These are phyloP conservation scores for Agriopis marginaria DNA, from an alignment of 2,888 invertebrate genomes.

Conservation along the genomic window DNA sequence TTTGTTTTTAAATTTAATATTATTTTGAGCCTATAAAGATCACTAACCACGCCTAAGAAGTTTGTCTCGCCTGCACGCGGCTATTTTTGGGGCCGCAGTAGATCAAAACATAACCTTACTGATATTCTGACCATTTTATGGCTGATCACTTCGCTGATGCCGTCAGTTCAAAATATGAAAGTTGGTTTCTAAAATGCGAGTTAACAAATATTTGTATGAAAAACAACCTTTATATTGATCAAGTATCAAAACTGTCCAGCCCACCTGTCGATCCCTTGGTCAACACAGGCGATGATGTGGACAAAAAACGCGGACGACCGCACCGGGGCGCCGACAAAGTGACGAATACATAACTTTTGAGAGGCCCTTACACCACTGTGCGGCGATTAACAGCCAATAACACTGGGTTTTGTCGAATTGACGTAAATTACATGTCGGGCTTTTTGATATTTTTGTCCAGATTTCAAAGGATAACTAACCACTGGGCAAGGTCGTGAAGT, in stretches of 20 bases:
- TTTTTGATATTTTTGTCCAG: conserved; percentile 21
- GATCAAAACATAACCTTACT: too few species aligned
- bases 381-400: conserved; percentile 47
- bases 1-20: too few species aligned
- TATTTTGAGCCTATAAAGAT: too few species aligned
- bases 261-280: conserved; percentile 52
- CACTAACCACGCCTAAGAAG: too few species aligned
- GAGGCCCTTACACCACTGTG: conserved; percentile 46
- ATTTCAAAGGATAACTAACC: conserved; percentile 14
- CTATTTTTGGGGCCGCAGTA: too few species aligned
- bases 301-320: conserved; percentile 67
- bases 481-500: conserved; percentile 3
- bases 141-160: too few species aligned
- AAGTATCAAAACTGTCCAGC: conserved; percentile 37
- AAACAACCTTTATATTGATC: neutral
- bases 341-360: conserved; percentile 61
- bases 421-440: conserved; percentile 35
- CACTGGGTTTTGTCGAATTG: conserved; percentile 36
- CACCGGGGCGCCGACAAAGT: conserved; percentile 68
- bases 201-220: neutral
- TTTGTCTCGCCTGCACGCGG: too few species aligned
- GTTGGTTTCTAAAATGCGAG: neutral
- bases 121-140: too few species aligned
- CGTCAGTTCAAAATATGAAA: neutral
- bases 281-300: conserved; percentile 64